A percentile compares a stretch with the other conserved stretches of the same genome.
Evolutionary conservation across 1,140 invertebrate genomes (phyloP).

Genomic region (Drosophila sp.): DNA sequence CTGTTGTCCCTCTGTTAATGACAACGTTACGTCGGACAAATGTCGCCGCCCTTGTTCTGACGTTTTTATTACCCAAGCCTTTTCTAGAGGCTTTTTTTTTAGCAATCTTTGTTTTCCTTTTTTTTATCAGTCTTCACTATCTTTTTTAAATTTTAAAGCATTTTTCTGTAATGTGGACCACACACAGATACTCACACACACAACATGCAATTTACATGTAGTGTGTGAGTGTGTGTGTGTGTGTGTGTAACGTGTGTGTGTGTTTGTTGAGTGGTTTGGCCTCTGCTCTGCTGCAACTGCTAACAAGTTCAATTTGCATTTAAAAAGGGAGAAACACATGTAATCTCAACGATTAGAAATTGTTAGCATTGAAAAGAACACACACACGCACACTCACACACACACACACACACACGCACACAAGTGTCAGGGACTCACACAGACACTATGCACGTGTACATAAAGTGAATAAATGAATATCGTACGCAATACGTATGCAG

Average conservation of each 20-base stretch:
- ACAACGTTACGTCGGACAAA: slow-evolving; percentile 43
- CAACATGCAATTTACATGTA: background rate
- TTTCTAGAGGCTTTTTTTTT: slow-evolving; percentile 32
- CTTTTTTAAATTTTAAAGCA: slow-evolving; percentile 39
- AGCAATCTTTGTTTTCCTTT: background rate
- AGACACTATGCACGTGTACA: slow-evolving; percentile 14
- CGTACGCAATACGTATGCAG: slow-evolving; percentile 13
- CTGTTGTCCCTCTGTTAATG: slow-evolving; percentile 51
- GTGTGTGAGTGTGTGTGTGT: slow-evolving; percentile 9
- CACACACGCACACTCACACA: slow-evolving; percentile 16
- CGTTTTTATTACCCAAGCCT: slow-evolving; percentile 38
- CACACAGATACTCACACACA: background rate
- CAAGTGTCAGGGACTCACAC: background rate
- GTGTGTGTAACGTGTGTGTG: slow-evolving; percentile 25
- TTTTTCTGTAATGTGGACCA: slow-evolving; percentile 33
- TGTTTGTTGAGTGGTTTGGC: slow-evolving; percentile 59
- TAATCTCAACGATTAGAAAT: slow-evolving; percentile 81
- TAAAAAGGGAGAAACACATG: slow-evolving; percentile 80
- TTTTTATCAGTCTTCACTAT: too few species aligned
- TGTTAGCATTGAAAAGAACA: slow-evolving; percentile 58
- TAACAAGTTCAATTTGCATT: slow-evolving; percentile 82
- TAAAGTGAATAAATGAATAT: slow-evolving; percentile 45
- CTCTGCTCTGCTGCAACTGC: slow-evolving; percentile 58
- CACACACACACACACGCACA: slow-evolving; percentile 4
- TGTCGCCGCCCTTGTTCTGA: slow-evolving; percentile 28